Evolutionary conservation across 1,140 invertebrate species (phyloP).

Genomic region (Ectropis grisescens): DNA sequence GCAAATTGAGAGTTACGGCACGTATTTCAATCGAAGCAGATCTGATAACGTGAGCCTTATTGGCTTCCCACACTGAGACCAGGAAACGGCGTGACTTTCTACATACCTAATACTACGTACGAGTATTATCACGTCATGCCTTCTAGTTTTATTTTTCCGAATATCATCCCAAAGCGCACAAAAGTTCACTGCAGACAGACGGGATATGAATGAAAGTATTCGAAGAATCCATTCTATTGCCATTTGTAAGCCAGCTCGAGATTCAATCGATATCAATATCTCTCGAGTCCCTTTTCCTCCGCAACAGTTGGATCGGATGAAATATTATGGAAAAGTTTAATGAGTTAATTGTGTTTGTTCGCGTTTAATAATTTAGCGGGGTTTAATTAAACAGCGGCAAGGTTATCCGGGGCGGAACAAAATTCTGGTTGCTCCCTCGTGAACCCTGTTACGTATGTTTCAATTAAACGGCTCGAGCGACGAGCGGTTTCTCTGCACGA

Average conservation of each 20-base stretch:
- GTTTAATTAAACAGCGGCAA: conserved; percentile 13
- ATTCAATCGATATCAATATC: too few relatives aligned
- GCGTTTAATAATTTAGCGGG: conserved; percentile 9
- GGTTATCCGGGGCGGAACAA: not conserved
- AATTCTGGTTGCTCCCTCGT: conserved; percentile 12
- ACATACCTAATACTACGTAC: too few relatives aligned
- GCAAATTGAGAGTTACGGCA: conserved; percentile 28
- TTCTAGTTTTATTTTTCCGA: too few relatives aligned
- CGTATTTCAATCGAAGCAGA: conserved; percentile 47
- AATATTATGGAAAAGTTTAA: conserved; percentile 10
- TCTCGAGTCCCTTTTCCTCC: too few relatives aligned
- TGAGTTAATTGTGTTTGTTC: conserved; percentile 11
- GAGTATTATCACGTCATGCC: too few relatives aligned
- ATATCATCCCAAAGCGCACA: too few relatives aligned
- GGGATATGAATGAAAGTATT: too few relatives aligned
- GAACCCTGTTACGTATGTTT: conserved; percentile 16
- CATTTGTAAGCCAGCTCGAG: too few relatives aligned
- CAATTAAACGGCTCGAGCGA: conserved; percentile 17
- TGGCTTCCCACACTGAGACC: too few relatives aligned
- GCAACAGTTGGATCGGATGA: conserved; percentile 1
- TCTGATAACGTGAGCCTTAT: conserved; percentile 20
- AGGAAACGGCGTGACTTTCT: conserved; percentile 1
- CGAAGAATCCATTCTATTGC: too few relatives aligned
- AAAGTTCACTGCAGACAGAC: too few relatives aligned
- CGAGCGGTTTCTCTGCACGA: conserved; percentile 2